Base-by-base conservation (phyloP, 2,888 invertebrate species). In the Craniophora ligustri region DNA sequence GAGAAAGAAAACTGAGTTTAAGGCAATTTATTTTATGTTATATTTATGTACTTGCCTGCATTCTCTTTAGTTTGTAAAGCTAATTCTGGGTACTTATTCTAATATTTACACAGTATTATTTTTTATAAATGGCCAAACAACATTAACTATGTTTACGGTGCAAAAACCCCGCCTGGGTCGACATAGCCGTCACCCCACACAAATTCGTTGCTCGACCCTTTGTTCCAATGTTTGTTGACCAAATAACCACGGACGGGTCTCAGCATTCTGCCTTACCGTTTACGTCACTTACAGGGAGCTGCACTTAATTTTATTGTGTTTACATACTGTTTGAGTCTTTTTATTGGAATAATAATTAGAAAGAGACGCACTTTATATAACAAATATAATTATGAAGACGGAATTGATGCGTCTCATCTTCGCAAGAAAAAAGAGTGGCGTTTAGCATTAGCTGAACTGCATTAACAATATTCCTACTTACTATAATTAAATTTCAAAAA, bases 201-300 rank as follows among this genome's bases (percentile, higher is more conserved):
- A 69, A 70, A 67, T 69, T 60, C 54, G 36, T 59, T 49, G 62
- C 58, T 32, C 51, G 40, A 42, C 64, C 72, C 76, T 78, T 75
- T 75, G 72, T 76, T 70, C 59, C 65, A 49, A 46, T 78, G 72
- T 81, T 80, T 78, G 72, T 74, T 74, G 71, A 67, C 46, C 74
- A 75, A 78, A 75, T 68, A 68, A 49, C 41, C 30, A 55, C 41
- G 57, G 62, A 66, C 68, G 65, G 63, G 62, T 66, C 45, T 40
- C 42, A 55, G 55, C 70, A 71, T 69, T 75, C 67, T 69, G 45
- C 36, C 56, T 69, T n/a, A n/a, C n/a, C n/a, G n/a, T n/a, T n/a
- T 76, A 59, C 76, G 71, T 75, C 71, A 75, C 56, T 46, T 21
- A 39, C 54, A 47, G 63, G 31, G 51, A 65, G 59, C 51, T 35